Evolutionary conservation across 2,113 vertebrate species (phyloP), one percentile per base, ranked within the genome.

Genomic region (Rhabdomys dilectus): DNA sequence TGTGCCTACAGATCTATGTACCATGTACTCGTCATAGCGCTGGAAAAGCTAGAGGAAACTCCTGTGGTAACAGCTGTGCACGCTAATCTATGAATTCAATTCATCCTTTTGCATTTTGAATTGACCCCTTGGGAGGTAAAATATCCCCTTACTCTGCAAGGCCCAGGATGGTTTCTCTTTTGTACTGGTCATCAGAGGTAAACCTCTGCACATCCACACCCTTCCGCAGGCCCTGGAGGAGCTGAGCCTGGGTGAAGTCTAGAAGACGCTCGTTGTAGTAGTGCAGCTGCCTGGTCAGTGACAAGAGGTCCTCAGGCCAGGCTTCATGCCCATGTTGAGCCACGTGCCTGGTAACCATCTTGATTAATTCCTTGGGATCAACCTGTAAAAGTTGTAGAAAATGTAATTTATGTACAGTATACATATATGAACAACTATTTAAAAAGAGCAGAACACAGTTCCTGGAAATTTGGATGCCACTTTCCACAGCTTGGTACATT

Each of bases 161-260:
- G 31, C 99, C 99, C 0, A 99, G 99, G 97, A 99, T 99, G 85
- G 99, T 99, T 97, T 99, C 99, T 95, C 99, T 99, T 97, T 99
- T 99, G 97, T 99, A 99, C 72, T 99, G 98, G 5, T 95, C 91
- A 82, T 99, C 99, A 0, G 98, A 98, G 64, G 99, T 99, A 97
- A 99, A 99, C 6, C 99, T 99, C 96, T 99, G 99, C n/a, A 99
- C 99, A 0, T 99, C 99, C 92, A 99, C 99, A 0, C 99, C 99
- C 70, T 99, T 99, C 75, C 99, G 99, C 42, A 99, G 99, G 48
- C 99, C 99, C 95, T 99, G 99, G 4, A 99, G 98, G 91, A 99
- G 97, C 98, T 99, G 99, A 22, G 99, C 99, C 92, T 99, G 99
- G 58, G 99, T 99, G 91, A 99, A 99, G 97, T 99, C 99, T n/a